Base-by-base conservation (phyloP, 2,113 vertebrate species). In the Nestor notabilis region DNA sequence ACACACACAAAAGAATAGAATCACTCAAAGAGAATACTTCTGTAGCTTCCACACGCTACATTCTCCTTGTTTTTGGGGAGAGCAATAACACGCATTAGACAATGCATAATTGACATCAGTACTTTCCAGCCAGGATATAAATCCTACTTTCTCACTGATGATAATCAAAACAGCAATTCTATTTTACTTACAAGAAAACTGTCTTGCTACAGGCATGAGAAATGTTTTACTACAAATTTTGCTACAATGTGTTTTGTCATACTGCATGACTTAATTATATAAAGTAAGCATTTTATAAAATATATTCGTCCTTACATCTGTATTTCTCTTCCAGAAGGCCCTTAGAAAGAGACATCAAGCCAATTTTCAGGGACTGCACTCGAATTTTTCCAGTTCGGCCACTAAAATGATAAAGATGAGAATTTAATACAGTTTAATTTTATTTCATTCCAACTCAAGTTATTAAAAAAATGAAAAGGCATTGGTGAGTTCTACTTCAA, bases 321-420 rank as follows among this genome's bases (percentile, higher is more conserved):
- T 99, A 99, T 90, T 99, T 99, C 93, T 99, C 99, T 94, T 99
- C 99, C 96, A 99, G 97, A 90, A 99, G 99, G 44, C 99, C 99
- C 95, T 99, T 99, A 82, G 98, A 99, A 83, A 99, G 99, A 83
- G 99, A 99, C 63, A 99, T 99, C 95, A 99, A 96, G 56, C 99
- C 99, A 66, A 99, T 99, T 98, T 99, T 99, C 98, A 99, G 98
- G 89, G 99, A 99, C 88, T 99, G 98, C 72, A 99, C 99, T 43
- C 99, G 98, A 83, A 99, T 99, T 98, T 99, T 99, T 91, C 99
- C 99, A 90, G 99, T 99, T 85, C 99, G 99, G 75, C 99, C 99
- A 49, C 99, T 99, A 91, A 94, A 98, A 98, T 95, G 2, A 88
- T 21, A 97, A 87, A 96, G 61, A 95, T 28, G 87, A 60, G 68